Conservation (phyloP, 1,140 invertebrate genomes). For the Drosophila lowei region DNA sequence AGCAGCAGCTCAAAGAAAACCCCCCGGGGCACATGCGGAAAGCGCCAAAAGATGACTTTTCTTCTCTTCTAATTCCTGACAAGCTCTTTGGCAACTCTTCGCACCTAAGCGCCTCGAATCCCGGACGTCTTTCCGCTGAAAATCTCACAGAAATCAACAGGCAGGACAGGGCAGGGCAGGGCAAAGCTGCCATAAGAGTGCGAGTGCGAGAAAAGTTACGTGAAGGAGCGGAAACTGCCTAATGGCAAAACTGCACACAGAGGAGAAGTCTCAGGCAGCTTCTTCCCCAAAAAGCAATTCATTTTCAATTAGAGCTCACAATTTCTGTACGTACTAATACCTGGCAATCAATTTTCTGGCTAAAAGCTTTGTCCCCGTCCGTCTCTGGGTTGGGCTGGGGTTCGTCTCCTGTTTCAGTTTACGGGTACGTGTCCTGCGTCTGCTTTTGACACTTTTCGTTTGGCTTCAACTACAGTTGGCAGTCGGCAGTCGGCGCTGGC, state of each 20-base stretch:
- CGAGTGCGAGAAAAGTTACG: background rate
- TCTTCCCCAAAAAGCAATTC: slow-evolving; percentile 17
- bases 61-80: slow-evolving; percentile 28
- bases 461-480: slow-evolving; percentile 31
- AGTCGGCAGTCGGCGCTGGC: slow-evolving; percentile 7
- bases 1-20: no score
- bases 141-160: slow-evolving; percentile 8
- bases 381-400: background rate
- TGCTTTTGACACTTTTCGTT: slow-evolving; percentile 15
- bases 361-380: slow-evolving; percentile 24
- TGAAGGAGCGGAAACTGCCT: background rate
- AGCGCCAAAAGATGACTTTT: background rate
- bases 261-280: background rate
- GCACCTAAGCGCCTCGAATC: slow-evolving; percentile 27
- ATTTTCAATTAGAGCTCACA: slow-evolving; percentile 30
- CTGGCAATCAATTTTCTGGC: slow-evolving; percentile 29
- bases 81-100: slow-evolving; percentile 19
- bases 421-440: no score
- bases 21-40: background rate
- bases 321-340: slow-evolving; percentile 28
- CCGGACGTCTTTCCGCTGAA: background rate
- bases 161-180: background rate
- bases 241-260: background rate
- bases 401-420: slow-evolving; percentile 23
- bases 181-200: background rate